These are phyloP conservation scores for Rhinoderma darwinii DNA, from an alignment of 2,113 vertebrate genomes.

Conservation along the genomic window DNA sequence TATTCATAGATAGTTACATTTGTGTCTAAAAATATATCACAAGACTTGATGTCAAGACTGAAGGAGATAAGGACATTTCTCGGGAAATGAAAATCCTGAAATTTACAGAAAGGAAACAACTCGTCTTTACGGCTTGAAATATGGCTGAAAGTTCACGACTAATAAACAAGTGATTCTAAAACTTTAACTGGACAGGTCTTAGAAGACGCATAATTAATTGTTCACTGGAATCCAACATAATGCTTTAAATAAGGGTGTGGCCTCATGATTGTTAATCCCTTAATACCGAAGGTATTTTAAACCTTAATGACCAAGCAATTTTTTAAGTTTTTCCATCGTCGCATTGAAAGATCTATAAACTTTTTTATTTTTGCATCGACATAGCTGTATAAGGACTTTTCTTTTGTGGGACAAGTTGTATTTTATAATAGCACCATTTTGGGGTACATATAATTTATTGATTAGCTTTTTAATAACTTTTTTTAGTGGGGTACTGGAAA, in stretches of 20 bases:
- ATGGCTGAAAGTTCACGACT: neutral
- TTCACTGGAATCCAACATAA: neutral
- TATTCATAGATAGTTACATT: constrained; percentile 55
- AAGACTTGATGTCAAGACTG: constrained; percentile 3
- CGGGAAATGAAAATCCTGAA: neutral
- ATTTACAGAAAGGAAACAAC: neutral
- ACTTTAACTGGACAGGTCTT: neutral
- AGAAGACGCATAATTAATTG: neutral
- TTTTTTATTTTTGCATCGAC: too few species aligned
- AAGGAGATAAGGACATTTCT: constrained; percentile 31
- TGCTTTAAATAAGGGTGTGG: neutral
- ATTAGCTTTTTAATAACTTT: too few species aligned
- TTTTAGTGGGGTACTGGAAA: too few species aligned
- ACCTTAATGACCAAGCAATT: too few species aligned
- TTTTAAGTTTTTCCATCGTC: too few species aligned
- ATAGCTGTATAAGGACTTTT: too few species aligned
- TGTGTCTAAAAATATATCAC: constrained; percentile 52
- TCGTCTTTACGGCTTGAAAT: neutral
- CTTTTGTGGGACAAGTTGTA: too few species aligned
- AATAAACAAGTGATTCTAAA: neutral
- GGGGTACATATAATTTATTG: too few species aligned
- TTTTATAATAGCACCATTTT: too few species aligned
- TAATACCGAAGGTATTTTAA: too few species aligned
- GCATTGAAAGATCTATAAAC: too few species aligned
- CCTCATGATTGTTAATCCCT: too few species aligned